Base-by-base conservation (phyloP, 2,888 invertebrate genomes). In the Hypomecis punctinalis region DNA sequence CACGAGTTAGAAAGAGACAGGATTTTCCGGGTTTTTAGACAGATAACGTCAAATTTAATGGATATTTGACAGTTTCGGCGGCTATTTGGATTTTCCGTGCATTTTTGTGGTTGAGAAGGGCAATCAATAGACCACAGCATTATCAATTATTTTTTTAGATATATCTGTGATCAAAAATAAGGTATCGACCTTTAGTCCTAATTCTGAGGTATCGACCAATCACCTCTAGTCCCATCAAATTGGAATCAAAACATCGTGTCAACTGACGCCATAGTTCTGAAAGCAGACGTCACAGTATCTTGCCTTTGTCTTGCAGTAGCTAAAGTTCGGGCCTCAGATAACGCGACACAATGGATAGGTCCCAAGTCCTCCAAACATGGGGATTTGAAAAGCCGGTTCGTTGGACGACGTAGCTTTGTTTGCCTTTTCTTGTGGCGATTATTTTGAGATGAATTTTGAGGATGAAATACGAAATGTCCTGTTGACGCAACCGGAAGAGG, bases 291-390 rank as follows among this genome's bases (percentile, higher is more conserved):
- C 76, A 78, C 80, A 77, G 77, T 76, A 74, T 81, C 83, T 81
- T 81, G 71, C 78, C 66, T 77, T 86, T 85, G 85, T 88, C 87
- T 87, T 84, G 73, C 79, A 61, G 59, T 57, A 76, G 77, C 70
- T 79, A 80, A 89, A 89, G 84, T 89, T 89, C 81, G 84, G 80
- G 75, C 59, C 66, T 40, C 73, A 74, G 90, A 89, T 89, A 89
- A 88, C 78, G 76, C 70, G 10, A 78, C 72, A 70, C 80, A 87
- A 73, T 69, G 80, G 78, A 79, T 80, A 83, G 83, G 83, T 83
- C 80, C 84, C 83, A 86, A 88, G 85, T 87, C 84, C 78, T 81
- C 77, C 75, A 76, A 78, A 81, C 80, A 76, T 79, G 74, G 76
- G 84, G 85, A 83, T 86, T 84, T 84, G 84, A 85, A 88, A 84